These are phyloP conservation scores for Hyles lineata DNA, from an alignment of 2,888 invertebrate species.

Conservation along the genomic window DNA sequence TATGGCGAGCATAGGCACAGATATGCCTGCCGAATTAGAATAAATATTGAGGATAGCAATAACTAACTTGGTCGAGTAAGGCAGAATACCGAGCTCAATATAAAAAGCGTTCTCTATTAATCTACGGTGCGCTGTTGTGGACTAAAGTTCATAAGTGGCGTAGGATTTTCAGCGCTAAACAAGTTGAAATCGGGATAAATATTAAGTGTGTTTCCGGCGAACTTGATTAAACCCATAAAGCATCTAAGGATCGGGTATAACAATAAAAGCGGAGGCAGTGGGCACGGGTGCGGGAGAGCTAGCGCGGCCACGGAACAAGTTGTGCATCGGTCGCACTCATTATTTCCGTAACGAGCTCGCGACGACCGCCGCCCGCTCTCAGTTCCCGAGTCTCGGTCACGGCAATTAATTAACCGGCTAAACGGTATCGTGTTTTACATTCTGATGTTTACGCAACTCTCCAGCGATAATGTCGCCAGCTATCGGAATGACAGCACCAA, in stretches of 20 bases:
- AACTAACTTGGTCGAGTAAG: not conserved
- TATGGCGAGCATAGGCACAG: too few relatives aligned
- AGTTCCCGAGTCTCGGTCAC: conserved; percentile 68
- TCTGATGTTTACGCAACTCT: conserved; percentile 82
- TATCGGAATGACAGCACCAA: conserved; percentile 70
- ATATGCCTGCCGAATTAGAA: too few relatives aligned
- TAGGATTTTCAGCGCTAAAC: not conserved
- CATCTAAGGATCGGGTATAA: conserved; percentile 56
- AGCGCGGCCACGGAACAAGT: conserved; percentile 59
- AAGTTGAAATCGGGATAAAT: conserved; percentile 16
- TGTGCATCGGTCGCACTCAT: conserved; percentile 74
- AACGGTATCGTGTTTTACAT: conserved; percentile 83
- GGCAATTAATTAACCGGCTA: conserved; percentile 83
- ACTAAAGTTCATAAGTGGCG: not conserved
- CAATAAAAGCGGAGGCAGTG: conserved; percentile 63
- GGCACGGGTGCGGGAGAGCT: conserved; percentile 42
- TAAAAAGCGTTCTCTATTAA: not conserved
- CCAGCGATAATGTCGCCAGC: conserved; percentile 77
- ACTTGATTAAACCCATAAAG: conserved; percentile 61
- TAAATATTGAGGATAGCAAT: too few relatives aligned
- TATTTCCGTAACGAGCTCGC: conserved; percentile 80
- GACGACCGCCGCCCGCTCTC: conserved; percentile 62
- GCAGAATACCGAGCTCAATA: not conserved
- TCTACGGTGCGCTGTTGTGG: not conserved
- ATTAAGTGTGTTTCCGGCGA: conserved; percentile 27